Percentiles rank a stretch among this genome's conserved stretches.
phyloP scores from a whole-genome alignment of 2,113 vertebrate species.

The Toxotes chatareus region DNA sequence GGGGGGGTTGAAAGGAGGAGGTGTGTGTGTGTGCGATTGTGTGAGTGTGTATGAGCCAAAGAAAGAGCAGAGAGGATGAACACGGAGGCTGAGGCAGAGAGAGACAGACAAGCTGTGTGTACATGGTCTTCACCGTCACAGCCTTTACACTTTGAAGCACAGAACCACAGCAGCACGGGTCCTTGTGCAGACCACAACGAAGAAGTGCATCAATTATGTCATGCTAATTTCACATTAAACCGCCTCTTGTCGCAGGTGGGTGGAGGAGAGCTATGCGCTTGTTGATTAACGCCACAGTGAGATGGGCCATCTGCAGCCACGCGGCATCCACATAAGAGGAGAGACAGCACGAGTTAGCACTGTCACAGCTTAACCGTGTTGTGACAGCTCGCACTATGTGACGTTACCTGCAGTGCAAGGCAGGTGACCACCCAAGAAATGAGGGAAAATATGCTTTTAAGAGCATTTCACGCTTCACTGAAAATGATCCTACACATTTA shows the following conservation, averaged over 20 bases:
- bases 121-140: background rate
- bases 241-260: constrained; percentile 48
- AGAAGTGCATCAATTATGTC: constrained; percentile 51
- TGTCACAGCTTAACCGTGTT: constrained; percentile 17
- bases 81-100: constrained; percentile 2
- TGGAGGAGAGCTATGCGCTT: constrained; percentile 35
- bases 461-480: constrained; percentile 6
- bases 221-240: constrained; percentile 55
- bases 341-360: background rate
- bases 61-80: constrained; percentile 11
- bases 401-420: background rate
- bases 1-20: background rate
- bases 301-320: constrained; percentile 57
- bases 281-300: constrained; percentile 47
- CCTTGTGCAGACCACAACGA: constrained; percentile 40
- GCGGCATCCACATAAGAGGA: background rate
- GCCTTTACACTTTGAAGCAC: constrained; percentile 24
- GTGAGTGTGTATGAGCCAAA: constrained; percentile 19
- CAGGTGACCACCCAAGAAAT: constrained; percentile 15
- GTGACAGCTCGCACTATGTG: constrained; percentile 1
- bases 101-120: constrained; percentile 34
- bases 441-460: constrained; percentile 5
- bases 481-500: background rate
- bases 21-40: constrained; percentile 16
- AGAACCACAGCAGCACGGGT: constrained; percentile 1